phyloP scores from a whole-genome alignment of 2,797 vertebrate species.

The Notolepis coatsorum region DNA sequence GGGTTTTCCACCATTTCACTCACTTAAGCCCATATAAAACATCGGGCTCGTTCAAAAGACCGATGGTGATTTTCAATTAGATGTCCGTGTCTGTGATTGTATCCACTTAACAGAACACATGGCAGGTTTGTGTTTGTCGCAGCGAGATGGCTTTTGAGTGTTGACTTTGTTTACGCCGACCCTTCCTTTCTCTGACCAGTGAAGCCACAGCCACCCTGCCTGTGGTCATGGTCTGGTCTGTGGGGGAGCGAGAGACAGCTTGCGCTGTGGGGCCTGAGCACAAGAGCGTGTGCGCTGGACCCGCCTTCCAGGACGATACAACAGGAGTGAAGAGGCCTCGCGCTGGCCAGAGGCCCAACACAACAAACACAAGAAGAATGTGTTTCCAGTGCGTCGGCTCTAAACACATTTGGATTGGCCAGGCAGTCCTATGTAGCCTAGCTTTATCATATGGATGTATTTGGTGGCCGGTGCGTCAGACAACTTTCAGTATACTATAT shows the following conservation, averaged over 20 bases:
- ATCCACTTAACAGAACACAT: conserved; percentile 32
- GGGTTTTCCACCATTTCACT: conserved; percentile 72
- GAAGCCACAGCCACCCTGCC: conserved; percentile 74
- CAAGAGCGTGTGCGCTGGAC: no score
- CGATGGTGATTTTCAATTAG: conserved; percentile 31
- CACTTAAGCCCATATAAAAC: conserved; percentile 33
- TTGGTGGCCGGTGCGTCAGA: neutral
- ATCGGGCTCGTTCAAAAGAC: conserved; percentile 11
- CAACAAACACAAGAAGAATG: conserved; percentile 5
- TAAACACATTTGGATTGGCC: neutral
- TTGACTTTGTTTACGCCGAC: conserved; percentile 60
- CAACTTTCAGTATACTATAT: neutral
- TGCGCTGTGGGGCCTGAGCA: conserved; percentile 52
- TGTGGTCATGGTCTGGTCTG: conserved; percentile 74
- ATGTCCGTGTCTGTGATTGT: conserved; percentile 34
- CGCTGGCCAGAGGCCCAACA: conserved; percentile 42
- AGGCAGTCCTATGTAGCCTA: neutral
- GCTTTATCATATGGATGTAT: neutral
- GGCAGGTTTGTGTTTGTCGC: conserved; percentile 34
- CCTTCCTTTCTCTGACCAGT: conserved; percentile 62
- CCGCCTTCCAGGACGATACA: conserved; percentile 11
- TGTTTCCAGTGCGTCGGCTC: conserved; percentile 15
- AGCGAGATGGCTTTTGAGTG: conserved; percentile 22
- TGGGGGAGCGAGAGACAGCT: conserved; percentile 62
- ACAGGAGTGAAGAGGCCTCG: conserved; percentile 18